Conservation (phyloP, 2,888 invertebrate genomes). For the Volucella zonaria region DNA sequence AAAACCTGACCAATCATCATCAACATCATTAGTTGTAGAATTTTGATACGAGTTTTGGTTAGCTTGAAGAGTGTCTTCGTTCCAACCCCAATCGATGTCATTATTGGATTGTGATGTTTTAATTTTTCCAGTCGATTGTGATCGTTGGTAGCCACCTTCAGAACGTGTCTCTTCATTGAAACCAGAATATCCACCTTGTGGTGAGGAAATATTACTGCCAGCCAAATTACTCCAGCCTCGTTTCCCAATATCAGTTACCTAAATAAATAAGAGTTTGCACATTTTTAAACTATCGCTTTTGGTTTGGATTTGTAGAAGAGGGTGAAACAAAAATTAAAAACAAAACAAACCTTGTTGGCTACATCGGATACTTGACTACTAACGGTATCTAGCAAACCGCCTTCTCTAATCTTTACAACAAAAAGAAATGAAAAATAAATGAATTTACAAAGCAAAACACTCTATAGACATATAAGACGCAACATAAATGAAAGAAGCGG, state of each 20-base stretch:
- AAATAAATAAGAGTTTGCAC: constrained; percentile 4
- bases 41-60: constrained; percentile 75
- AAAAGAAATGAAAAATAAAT: constrained; percentile 77
- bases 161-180: constrained; percentile 78
- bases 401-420: constrained; percentile 87
- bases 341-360: constrained; percentile 85
- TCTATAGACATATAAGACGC: constrained; percentile 7
- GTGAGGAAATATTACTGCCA: constrained; percentile 84
- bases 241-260: constrained; percentile 88
- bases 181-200: constrained; percentile 80
- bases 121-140: constrained; percentile 79
- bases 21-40: constrained; percentile 49
- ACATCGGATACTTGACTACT: constrained; percentile 86
- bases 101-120: constrained; percentile 75
- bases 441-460: neutral
- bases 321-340: constrained; percentile 44
- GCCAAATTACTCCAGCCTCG: constrained; percentile 86
- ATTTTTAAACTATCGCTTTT: too few species aligned
- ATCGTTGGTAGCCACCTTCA: constrained; percentile 80
- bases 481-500: constrained; percentile 21
- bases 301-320: too few species aligned
- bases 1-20: constrained; percentile 82
- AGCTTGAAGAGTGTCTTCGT: constrained; percentile 75
- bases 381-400: constrained; percentile 87
- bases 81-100: constrained; percentile 81